Evolutionary conservation across 2,888 invertebrate genomes (phyloP).

Genomic region (Acrobasis suavella): DNA sequence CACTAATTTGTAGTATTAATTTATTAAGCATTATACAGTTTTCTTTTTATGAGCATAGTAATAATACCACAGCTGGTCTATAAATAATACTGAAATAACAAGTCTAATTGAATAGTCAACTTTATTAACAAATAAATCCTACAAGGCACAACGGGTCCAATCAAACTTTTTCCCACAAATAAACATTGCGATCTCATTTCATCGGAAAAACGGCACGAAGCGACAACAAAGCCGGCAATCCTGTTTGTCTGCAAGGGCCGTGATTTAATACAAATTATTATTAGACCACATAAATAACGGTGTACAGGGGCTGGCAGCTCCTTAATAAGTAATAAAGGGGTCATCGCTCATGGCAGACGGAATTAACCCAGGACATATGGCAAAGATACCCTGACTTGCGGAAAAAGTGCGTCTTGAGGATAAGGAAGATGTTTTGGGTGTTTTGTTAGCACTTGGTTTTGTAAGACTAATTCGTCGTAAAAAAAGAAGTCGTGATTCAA

Average conservation of each 20-base stretch:
- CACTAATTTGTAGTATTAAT: too few species aligned
- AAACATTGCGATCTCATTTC: constrained; percentile 54
- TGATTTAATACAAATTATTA: constrained; percentile 83
- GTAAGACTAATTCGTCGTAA: not conserved
- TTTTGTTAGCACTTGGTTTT: not conserved
- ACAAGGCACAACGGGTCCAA: constrained; percentile 22
- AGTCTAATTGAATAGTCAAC: not conserved
- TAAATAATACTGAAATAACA: not conserved
- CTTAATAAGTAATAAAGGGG: constrained; percentile 83
- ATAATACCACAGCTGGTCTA: too few species aligned
- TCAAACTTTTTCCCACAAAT: constrained; percentile 49
- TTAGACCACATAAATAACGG: constrained; percentile 81
- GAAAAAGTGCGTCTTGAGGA: constrained; percentile 6
- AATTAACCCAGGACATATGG: constrained; percentile 75
- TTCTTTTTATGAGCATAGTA: too few species aligned
- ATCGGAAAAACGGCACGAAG: constrained; percentile 50
- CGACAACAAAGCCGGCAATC: constrained; percentile 78
- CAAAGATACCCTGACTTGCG: constrained; percentile 30
- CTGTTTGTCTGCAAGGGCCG: constrained; percentile 74
- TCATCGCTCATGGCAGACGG: constrained; percentile 73
- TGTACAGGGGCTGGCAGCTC: constrained; percentile 67
- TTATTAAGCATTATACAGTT: too few species aligned
- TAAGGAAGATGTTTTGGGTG: constrained; percentile 10
- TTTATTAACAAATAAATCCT: constrained; percentile 11
- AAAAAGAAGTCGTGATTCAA: not conserved